A percentile compares a stretch with the other conserved stretches of the same genome.
Evolutionary conservation across 2,888 invertebrate species (phyloP).

Genomic region (Muscina levida): DNA sequence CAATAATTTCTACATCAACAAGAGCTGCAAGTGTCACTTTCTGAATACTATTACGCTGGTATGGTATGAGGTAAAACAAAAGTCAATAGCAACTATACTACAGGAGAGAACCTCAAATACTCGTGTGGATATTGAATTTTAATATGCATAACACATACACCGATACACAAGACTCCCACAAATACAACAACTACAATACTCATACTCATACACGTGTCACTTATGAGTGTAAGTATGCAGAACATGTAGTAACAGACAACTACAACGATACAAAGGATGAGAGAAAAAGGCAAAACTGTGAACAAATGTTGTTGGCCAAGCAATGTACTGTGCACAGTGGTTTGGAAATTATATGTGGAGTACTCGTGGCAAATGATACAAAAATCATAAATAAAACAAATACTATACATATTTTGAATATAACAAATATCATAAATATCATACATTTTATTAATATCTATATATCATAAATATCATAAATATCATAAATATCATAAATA

Average conservation of each 20-base stretch:
- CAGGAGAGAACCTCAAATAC: slow-evolving; percentile 29
- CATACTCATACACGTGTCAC: background rate
- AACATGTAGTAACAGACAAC: slow-evolving; percentile 36
- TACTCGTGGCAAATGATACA: too few species aligned
- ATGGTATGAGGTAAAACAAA: background rate
- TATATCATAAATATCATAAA: too few species aligned
- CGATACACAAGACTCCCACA: slow-evolving; percentile 18
- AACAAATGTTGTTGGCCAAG: slow-evolving; percentile 28
- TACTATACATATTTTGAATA: too few species aligned
- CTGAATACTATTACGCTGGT: background rate
- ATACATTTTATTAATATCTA: too few species aligned
- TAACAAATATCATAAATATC: too few species aligned
- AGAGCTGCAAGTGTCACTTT: slow-evolving; percentile 2
- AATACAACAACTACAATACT: background rate
- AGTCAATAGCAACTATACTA: slow-evolving; percentile 3
- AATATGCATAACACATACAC: slow-evolving; percentile 47
- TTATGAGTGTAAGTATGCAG: slow-evolving; percentile 3
- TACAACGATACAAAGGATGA: background rate
- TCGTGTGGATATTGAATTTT: slow-evolving; percentile 52
- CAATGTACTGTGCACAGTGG: background rate
- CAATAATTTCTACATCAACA: too few species aligned
- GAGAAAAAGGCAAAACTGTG: slow-evolving; percentile 23
- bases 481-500: too few species aligned
- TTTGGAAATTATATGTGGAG: background rate
- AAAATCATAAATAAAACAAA: too few species aligned